Base-by-base conservation (phyloP, 2,797 vertebrate species). In the Spinus olivaceus region DNA sequence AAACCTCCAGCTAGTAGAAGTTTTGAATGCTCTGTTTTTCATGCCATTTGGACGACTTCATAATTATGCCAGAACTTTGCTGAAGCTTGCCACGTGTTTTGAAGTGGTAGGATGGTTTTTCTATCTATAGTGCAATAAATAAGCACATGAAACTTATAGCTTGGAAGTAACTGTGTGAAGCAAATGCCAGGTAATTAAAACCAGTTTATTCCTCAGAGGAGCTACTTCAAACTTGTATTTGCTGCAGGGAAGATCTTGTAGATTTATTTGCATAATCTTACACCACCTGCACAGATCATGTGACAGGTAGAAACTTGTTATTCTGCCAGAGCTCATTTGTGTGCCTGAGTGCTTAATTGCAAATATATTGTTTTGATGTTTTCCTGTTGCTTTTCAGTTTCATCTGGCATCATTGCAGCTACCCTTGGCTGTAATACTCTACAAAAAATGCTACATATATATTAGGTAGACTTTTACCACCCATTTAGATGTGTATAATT, bases 81-180 rank as follows among this genome's bases (percentile, higher is more conserved):
- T 99, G 47, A 99, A 99, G 95, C 98, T 99, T 95, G 98, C 98
- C 81, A 98, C 99, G 1, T 99, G 99, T 97, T 99, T 99, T 87
- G 99, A 99, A 98, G 98, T 99, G 98, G 99, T 99, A 97, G 80
- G 98, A 50, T 86, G n/a, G 41, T 42, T 93, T 67, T 61, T 54
- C 64, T 89, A 33, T 64, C 54, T 95, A 0, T 81, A 46, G 56
- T 73, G 86, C 65, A 60, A 20, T 65, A 78, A 92, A 61, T 69
- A 61, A 10, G 79, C 17, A 35, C 19, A 3, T 57, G 13, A 73
- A 74, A 65, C 66, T 81, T 81, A 32, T 0, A 6, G 35, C 65
- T 88, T 9, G 8, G 79, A 87, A 92, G 35, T 88, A 78, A 64
- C 56, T 74, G 61, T 59, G 39, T 92, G 76, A 88, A 83, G 61